Percentiles rank a stretch among this genome's conserved stretches.
Evolutionary conservation across 1,140 invertebrate genomes (phyloP).

Genomic region (Drosophila kikkawai): DNA sequence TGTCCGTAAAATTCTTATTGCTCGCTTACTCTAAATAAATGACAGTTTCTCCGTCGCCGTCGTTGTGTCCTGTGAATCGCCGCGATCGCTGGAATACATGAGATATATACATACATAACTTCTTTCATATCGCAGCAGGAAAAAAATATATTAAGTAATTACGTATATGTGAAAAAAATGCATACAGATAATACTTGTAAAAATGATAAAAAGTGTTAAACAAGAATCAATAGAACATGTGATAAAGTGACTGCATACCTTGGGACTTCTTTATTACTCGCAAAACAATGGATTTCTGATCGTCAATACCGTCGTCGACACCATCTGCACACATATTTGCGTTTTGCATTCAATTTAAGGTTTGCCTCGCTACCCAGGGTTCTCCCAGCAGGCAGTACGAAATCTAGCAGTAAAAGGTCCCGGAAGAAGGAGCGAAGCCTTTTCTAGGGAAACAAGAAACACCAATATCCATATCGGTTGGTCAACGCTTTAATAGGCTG

Average conservation of each 20-base stretch:
- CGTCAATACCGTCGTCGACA: neutral
- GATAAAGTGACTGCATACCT: slow-evolving; percentile 21
- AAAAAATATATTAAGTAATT: neutral
- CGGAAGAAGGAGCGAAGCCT: neutral
- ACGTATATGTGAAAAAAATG: neutral
- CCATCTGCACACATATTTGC: slow-evolving; percentile 50
- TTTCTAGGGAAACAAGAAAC: neutral
- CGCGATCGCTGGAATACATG: neutral
- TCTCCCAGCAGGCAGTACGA: slow-evolving; percentile 25
- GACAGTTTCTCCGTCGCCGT: slow-evolving; percentile 32
- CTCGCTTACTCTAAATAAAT: slow-evolving; percentile 30
- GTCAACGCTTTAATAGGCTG: no score
- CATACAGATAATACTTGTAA: neutral
- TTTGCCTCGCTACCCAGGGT: slow-evolving; percentile 10
- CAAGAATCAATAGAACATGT: slow-evolving; percentile 56
- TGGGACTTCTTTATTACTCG: neutral
- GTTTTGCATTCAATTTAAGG: neutral
- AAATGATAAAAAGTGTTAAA: slow-evolving; percentile 7
- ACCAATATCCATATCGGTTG: neutral
- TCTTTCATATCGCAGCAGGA: neutral
- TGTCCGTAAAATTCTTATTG: slow-evolving; percentile 45
- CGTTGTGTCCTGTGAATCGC: neutral
- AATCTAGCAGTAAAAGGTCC: neutral
- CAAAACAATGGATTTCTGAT: slow-evolving; percentile 13
- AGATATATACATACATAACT: neutral